Conservation (phyloP, 1,140 invertebrate genomes). For the Halesus radiatus region DNA sequence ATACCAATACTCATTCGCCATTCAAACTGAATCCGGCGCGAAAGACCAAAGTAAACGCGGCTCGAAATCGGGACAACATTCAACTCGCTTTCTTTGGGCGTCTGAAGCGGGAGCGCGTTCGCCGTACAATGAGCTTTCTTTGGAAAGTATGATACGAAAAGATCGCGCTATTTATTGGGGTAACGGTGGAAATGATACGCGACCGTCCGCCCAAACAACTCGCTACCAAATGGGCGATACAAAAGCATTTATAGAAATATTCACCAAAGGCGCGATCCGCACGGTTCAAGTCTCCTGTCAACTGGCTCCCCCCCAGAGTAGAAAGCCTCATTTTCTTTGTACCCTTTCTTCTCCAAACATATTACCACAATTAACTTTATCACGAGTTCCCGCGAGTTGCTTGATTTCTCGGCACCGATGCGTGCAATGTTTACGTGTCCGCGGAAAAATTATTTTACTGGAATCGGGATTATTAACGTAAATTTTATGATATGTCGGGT, state of each 20-base stretch:
- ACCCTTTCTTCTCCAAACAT: not conserved
- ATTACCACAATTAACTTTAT: not conserved
- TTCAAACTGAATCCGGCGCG: too few species aligned
- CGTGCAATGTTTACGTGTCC: conserved; percentile 13
- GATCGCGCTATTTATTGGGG: conserved; percentile 12
- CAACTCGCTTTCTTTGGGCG: not conserved
- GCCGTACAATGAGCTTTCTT: not conserved
- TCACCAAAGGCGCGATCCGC: conserved; percentile 27
- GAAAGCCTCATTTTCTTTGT: not conserved
- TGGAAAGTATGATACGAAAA: not conserved
- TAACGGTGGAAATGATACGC: conserved; percentile 6
- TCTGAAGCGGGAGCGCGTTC: too few species aligned
- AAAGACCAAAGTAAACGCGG: too few species aligned
- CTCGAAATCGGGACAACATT: conserved; percentile 3
- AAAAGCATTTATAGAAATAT: conserved; percentile 21
- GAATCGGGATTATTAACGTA: not conserved
- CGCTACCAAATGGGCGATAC: conserved; percentile 8
- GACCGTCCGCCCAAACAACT: conserved; percentile 9
- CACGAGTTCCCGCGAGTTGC: not conserved
- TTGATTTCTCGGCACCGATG: not conserved
- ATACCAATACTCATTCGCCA: not conserved
- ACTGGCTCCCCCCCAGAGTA: not conserved
- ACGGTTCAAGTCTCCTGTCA: not conserved
- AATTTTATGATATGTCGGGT: too few species aligned
- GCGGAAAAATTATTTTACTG: conserved; percentile 11